A percentile compares a stretch with the other conserved stretches of the same genome.
Evolutionary conservation across 2,888 invertebrate genomes (phyloP).

Genomic region (Lochmaea capreae): DNA sequence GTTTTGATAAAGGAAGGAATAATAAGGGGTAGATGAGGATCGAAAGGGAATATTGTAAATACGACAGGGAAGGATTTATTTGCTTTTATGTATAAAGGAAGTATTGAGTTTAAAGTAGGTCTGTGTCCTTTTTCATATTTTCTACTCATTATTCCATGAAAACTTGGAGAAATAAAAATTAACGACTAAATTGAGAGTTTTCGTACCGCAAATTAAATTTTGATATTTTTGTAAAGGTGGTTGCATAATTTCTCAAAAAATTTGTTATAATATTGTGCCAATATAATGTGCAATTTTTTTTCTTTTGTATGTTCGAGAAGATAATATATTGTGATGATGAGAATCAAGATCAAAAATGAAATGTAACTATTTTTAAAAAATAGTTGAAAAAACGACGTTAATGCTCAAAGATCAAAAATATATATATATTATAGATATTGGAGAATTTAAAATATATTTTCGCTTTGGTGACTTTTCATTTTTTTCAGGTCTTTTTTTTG

Average conservation of each 20-base stretch:
- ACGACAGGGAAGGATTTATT: no score
- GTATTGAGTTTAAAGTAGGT: no score
- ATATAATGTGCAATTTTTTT: constrained; percentile 32
- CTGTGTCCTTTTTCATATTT: no score
- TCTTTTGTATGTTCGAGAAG: constrained; percentile 29
- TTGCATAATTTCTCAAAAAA: constrained; percentile 1
- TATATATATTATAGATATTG: constrained; percentile 35
- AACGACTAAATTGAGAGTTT: no score
- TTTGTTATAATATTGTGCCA: constrained; percentile 36
- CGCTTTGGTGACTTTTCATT: constrained; percentile 37
- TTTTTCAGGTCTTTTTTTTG: constrained; percentile 40
- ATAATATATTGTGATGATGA: constrained; percentile 5
- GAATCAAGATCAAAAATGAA: constrained; percentile 23
- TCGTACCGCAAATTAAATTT: background rate
- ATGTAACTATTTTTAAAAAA: constrained; percentile 21
- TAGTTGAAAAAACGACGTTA: constrained; percentile 33
- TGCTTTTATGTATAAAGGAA: background rate
- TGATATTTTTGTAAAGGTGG: background rate
- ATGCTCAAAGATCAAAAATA: constrained; percentile 47
- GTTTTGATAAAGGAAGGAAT: no score
- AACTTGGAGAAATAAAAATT: no score
- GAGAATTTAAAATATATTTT: constrained; percentile 35
- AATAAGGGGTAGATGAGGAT: no score
- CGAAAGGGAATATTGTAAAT: no score
- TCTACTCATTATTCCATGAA: no score